phyloP scores from a whole-genome alignment of 2,113 vertebrate genomes.

The Dicerorhinus sumatrensis region DNA sequence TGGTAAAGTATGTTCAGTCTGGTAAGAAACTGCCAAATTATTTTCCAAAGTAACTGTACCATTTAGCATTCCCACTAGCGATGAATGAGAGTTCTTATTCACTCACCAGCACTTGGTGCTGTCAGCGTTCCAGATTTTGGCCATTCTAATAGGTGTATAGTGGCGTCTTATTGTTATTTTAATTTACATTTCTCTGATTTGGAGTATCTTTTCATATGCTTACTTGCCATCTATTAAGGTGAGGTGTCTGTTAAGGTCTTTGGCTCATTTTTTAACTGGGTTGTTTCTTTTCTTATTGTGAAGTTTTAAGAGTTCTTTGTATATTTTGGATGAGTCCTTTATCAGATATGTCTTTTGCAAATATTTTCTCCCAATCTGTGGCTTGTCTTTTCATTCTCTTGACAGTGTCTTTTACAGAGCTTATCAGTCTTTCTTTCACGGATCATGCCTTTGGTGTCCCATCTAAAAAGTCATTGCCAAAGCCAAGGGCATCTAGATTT shows the following conservation, averaged over 20 bases:
- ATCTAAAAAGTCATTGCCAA: conserved; percentile 13
- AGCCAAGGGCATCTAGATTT: background rate
- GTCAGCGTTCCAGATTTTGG: background rate
- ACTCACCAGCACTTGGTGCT: background rate
- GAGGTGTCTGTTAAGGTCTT: background rate
- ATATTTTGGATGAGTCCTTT: background rate
- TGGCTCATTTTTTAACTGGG: background rate
- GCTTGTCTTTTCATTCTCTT: background rate
- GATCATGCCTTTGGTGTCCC: background rate
- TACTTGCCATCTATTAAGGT: background rate
- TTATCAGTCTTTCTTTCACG: background rate
- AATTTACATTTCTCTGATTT: background rate
- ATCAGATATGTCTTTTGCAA: background rate
- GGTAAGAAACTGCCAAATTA: background rate
- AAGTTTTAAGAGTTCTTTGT: background rate
- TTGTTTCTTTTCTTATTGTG: background rate
- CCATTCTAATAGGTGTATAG: background rate
- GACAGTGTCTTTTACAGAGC: background rate
- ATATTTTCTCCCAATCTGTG: background rate
- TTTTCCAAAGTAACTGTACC: background rate
- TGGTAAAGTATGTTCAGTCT: background rate
- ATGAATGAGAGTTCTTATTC: background rate
- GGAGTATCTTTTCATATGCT: background rate
- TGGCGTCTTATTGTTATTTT: background rate
- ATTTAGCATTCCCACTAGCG: background rate